Conservation (phyloP, 2,113 vertebrate species). For the Dasypus novemcinctus region DNA sequence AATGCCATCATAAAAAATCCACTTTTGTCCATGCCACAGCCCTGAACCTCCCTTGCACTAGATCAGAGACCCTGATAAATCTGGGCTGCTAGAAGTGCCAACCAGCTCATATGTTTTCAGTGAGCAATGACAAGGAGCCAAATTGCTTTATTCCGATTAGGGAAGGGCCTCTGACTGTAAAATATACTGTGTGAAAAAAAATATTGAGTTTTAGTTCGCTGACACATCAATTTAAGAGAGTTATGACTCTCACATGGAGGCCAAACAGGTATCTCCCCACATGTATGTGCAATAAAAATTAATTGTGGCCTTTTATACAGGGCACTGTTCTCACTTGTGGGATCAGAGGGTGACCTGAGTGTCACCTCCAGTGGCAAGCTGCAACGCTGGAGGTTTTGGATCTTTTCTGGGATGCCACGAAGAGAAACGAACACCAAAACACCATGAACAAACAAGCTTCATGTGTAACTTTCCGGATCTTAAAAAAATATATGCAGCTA, state of each 20-base stretch:
- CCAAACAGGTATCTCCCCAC: conserved; percentile 86
- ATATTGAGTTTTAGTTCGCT: conserved; percentile 87
- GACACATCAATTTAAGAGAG: conserved; percentile 89
- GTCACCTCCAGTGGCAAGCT: conserved; percentile 59
- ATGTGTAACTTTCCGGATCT: conserved; percentile 31
- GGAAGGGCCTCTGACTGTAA: conserved; percentile 87
- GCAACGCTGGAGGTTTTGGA: neutral
- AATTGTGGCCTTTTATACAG: conserved; percentile 83
- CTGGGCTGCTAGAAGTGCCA: conserved; percentile 85
- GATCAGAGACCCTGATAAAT: conserved; percentile 89
- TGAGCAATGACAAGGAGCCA: conserved; percentile 88
- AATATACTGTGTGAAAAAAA: conserved; percentile 85
- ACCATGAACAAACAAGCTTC: neutral
- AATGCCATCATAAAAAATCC: conserved; percentile 83
- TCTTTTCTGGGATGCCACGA: conserved; percentile 30
- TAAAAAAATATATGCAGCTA: neutral
- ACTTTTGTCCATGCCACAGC: conserved; percentile 82
- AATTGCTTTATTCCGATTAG: conserved; percentile 90
- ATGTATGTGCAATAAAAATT: conserved; percentile 87
- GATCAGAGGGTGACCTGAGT: conserved; percentile 67
- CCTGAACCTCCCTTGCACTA: conserved; percentile 84
- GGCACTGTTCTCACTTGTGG: conserved; percentile 65
- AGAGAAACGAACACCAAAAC: conserved; percentile 18
- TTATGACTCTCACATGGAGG: conserved; percentile 85
- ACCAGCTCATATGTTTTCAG: conserved; percentile 87